These are phyloP conservation scores for Heliconius hewitsoni DNA, from an alignment of 1,140 invertebrate species.

Conservation along the genomic window DNA sequence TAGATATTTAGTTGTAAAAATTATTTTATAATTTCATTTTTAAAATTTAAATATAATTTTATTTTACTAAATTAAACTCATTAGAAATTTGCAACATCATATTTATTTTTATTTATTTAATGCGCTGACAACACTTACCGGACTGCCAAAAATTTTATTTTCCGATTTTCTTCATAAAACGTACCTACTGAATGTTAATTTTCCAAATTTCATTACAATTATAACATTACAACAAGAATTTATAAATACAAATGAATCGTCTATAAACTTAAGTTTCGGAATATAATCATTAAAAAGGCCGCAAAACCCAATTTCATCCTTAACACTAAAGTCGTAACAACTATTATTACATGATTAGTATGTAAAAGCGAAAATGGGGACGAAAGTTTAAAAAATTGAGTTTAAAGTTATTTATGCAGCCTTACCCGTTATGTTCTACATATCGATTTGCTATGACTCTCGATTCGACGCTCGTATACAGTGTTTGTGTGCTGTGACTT, in stretches of 20 bases:
- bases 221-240: neutral
- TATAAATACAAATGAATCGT: neutral
- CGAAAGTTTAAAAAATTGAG: slow-evolving; percentile 32
- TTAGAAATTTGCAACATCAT: neutral
- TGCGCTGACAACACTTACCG: neutral
- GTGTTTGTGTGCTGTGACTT: slow-evolving; percentile 1
- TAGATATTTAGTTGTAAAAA: too few relatives aligned
- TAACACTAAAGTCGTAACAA: neutral
- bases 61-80: too few relatives aligned
- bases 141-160: neutral
- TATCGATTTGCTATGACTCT: slow-evolving; percentile 28
- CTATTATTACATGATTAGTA: neutral
- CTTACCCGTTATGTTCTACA: slow-evolving; percentile 42
- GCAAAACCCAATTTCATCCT: neutral
- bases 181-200: neutral
- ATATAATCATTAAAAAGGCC: neutral
- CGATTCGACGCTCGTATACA: neutral
- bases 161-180: neutral
- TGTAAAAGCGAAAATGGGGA: slow-evolving; percentile 19
- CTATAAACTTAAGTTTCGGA: neutral
- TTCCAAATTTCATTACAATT: neutral
- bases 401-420: slow-evolving; percentile 8
- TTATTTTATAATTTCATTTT: neutral
- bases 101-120: neutral
- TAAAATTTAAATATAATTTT: neutral